Percentiles rank a stretch among this genome's conserved stretches.
Conservation (phyloP, 2,113 vertebrate species). For the Lasiurus cinereus region DNA sequence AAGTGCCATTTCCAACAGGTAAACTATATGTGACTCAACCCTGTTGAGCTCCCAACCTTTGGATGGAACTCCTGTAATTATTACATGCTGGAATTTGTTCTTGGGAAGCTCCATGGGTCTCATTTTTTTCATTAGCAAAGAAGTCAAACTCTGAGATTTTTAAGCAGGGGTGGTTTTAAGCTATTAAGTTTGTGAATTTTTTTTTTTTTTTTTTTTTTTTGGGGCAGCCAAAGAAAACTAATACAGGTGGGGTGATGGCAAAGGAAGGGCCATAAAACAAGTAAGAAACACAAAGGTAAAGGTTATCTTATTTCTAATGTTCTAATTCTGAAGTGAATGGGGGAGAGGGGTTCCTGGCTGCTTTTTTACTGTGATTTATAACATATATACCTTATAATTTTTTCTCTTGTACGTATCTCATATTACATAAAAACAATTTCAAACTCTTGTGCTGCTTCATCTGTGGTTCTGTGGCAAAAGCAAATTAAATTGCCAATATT, state of each 20-base stretch:
- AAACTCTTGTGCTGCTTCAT: background rate
- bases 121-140: background rate
- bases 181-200: background rate
- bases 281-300: background rate
- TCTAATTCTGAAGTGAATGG: background rate
- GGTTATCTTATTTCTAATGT: background rate
- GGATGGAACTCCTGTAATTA: too few relatives aligned
- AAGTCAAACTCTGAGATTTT: slow-evolving; percentile 11
- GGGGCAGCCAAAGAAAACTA: background rate
- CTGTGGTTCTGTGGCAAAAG: background rate
- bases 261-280: background rate
- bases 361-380: background rate
- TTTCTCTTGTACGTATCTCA: background rate
- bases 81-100: too few relatives aligned
- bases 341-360: background rate
- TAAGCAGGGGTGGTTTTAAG: background rate
- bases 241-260: background rate
- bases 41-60: too few relatives aligned
- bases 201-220: slow-evolving; percentile 2
- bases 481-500: background rate
- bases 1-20: too few relatives aligned
- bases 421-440: background rate
- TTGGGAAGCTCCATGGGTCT: background rate
- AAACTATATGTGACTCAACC: too few relatives aligned
- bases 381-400: background rate